Base-by-base conservation (phyloP, 2,888 invertebrate species). In the Cheilosia vulpina region DNA sequence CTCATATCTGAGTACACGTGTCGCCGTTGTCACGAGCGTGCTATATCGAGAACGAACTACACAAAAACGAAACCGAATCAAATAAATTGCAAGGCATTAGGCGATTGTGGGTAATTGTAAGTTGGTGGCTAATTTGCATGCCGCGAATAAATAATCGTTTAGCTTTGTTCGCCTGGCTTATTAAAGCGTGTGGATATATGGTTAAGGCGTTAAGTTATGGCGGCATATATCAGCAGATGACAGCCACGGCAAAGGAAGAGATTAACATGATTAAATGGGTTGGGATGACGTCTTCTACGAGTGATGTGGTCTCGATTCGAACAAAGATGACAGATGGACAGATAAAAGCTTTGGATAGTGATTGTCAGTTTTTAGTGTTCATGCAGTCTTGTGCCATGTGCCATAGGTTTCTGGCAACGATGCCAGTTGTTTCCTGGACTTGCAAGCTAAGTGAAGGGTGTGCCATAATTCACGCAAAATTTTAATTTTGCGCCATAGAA, bases 61-160 rank as follows among this genome's bases (percentile, higher is more conserved):
- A 27, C n/a, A 17, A 5, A 31, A 72, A 55, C 17, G 38, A 13
- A 71, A 60, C 13, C 27, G 53, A 38, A 52, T 69, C 45, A 63
- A 63, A 38, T 45, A 45, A 57, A 57, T 38, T 63, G 77, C 68
- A 62, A 77, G 53, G 47, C 58, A 63, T 65, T 55, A 60, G 62
- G 55, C 62, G 53, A 63, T 53, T 43, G 68, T 66, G 55, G 62
- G 55, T 63, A 45, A 73, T 62, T 43, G 68, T 66, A 62, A 38
- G 63, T 69, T 55, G 53, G 21, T 34, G 27, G 63, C 27, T 71
- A 55, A 78, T 78, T 78, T 71, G 78, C 78, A 78, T 71, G 57
- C 19, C 45, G 45, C 11, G 47, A 69, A 78, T 78, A 63, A 55
- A 71, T 78, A 57, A 78, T 19, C 38, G 41, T 19, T 47, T 19